A percentile compares a stretch with the other conserved stretches of the same genome.
Evolutionary conservation across 1,140 invertebrate species (phyloP).

Genomic region (Daktulosphaira vitifoliae): DNA sequence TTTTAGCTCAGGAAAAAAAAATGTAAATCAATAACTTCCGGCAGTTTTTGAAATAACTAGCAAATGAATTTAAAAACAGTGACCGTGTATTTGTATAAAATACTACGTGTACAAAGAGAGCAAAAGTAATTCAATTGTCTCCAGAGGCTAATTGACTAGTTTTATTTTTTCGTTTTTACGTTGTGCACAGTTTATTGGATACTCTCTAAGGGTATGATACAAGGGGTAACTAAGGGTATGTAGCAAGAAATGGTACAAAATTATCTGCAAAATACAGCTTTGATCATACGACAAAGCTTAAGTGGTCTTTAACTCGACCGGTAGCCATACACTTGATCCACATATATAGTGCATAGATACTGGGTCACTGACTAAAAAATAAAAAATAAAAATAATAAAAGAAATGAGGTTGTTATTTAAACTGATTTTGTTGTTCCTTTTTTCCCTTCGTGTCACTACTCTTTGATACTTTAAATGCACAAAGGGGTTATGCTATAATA

Average conservation of each 20-base stretch:
- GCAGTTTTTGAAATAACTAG: too few species aligned
- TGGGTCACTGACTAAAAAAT: too few species aligned
- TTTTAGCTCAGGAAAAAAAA: too few species aligned
- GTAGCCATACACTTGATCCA: too few species aligned
- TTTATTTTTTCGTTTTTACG: neutral
- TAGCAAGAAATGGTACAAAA: neutral
- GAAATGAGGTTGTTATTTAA: neutral
- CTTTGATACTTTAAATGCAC: slow-evolving; percentile 1
- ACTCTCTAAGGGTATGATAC: slow-evolving; percentile 1
- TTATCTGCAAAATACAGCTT: slow-evolving; percentile 24
- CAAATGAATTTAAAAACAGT: too few species aligned
- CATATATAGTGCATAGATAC: neutral
- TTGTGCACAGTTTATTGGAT: neutral
- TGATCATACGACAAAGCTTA: slow-evolving; percentile 24
- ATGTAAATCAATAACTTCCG: too few species aligned
- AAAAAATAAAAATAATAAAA: too few species aligned
- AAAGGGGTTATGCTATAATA: too few species aligned
- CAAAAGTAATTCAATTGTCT: neutral
- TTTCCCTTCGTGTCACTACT: neutral
- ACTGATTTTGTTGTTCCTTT: slow-evolving; percentile 1
- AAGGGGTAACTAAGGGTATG: neutral
- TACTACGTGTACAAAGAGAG: too few species aligned
- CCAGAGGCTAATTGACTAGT: neutral
- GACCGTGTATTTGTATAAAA: too few species aligned
- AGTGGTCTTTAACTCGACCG: slow-evolving; percentile 18